Evolutionary conservation across 2,797 vertebrate species (phyloP).

Genomic region (Gymnothorax reevesii): DNA sequence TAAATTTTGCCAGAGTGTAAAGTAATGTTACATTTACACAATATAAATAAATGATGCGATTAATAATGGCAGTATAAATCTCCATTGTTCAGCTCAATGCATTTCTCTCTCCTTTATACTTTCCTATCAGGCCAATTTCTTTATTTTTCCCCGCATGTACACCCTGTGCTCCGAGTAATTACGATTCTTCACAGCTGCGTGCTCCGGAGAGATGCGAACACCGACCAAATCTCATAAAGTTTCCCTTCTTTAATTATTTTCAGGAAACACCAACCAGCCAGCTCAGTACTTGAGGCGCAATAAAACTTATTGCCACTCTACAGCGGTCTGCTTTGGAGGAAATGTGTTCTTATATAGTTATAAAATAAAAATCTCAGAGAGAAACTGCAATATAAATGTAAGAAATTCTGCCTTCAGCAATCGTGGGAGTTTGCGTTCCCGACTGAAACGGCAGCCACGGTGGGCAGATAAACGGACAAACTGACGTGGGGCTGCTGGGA

Average conservation of each 20-base stretch:
- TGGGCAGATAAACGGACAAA: neutral
- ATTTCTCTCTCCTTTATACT: neutral
- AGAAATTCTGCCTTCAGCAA: neutral
- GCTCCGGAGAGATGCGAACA: neutral
- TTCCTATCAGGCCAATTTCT: neutral
- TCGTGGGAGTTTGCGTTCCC: neutral
- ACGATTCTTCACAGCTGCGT: neutral
- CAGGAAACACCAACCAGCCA: slow-evolving; percentile 15
- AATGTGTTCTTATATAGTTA: neutral
- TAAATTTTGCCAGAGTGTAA: neutral
- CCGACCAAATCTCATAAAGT: slow-evolving; percentile 9
- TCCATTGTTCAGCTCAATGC: neutral
- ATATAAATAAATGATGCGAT: neutral
- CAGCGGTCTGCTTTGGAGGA: neutral
- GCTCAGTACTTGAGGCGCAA: neutral
- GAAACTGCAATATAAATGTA: slow-evolving; percentile 16
- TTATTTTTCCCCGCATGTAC: neutral
- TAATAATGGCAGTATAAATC: neutral
- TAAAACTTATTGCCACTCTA: slow-evolving; percentile 5
- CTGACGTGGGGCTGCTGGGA: neutral
- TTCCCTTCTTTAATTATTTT: slow-evolving; percentile 22
- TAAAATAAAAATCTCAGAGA: slow-evolving; percentile 4
- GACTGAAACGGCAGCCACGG: neutral
- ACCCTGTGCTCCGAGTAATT: slow-evolving; percentile 5
- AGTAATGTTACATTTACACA: neutral